Base-by-base conservation (phyloP, 2,888 invertebrate species). In the Mythimna lalbum region DNA sequence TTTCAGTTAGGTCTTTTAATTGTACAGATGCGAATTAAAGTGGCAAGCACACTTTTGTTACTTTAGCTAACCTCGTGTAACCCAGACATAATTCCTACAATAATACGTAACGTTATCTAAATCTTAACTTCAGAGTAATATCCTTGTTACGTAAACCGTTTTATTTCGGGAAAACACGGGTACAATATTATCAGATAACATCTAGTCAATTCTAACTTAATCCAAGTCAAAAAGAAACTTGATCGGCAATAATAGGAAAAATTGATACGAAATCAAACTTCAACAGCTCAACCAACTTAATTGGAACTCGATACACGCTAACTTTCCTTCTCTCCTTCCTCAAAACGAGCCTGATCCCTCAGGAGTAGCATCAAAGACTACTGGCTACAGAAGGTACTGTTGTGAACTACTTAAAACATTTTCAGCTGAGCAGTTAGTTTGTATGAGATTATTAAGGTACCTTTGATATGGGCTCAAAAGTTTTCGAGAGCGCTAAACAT, bases 401-500 rank as follows among this genome's bases (percentile, higher is more conserved):
- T 72, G 59, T 39, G 27, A 81, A 84, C 78, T 78, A 81, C 67
- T 78, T 63, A 49, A 72, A 59, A 43, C 63, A 63, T 61, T 80
- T 63, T 57, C 55, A 55, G 50, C 39, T 67, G 56, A 63, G 56
- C 61, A 69, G 63, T 73, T 68, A 66, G 63, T 69, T 82, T 60
- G 31, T 47, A 14, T 47, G 19, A 43, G 61, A 52, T 56, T 72
- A 69, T 63, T 65, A 65, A 60, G 9, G 52, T 23, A 63, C 52
- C 60, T 64, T 76, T 68, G 62, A 70, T 50, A 55, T 27, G 7
- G 19, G 47, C 31, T 78, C 39, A 7, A 65, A 78, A 78, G 64
- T 78, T 82, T 63, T 67, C 5, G 67, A 61, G 63, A 33, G 31
- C 19, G 17, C 31, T 43, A 39, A 56, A 66, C 63, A 66, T 49